These are phyloP conservation scores for Forbesichthys agassizii DNA, from an alignment of 2,113 vertebrate species.

Conservation along the genomic window DNA sequence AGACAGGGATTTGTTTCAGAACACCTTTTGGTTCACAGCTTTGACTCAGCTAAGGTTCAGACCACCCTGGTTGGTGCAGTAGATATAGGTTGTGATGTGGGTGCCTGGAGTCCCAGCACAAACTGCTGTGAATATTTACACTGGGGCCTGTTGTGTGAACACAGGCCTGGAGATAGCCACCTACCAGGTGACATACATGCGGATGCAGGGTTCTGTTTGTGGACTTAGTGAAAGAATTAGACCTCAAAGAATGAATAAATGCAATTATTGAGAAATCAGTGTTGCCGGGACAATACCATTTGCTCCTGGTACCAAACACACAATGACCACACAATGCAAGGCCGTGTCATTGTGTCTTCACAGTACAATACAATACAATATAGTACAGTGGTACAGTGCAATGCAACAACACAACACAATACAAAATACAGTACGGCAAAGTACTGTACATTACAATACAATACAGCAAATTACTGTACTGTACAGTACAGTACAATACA, in stretches of 20 bases:
- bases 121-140: slow-evolving; percentile 28
- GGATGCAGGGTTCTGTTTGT: slow-evolving; percentile 37
- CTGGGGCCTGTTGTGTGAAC: slow-evolving; percentile 44
- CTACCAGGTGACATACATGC: slow-evolving; percentile 52
- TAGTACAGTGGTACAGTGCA: too few species aligned
- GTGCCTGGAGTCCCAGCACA: slow-evolving; percentile 31
- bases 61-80: background rate
- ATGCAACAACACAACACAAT: background rate
- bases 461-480: too few species aligned
- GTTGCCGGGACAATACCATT: background rate
- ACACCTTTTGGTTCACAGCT: background rate
- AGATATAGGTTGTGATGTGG: slow-evolving; percentile 2
- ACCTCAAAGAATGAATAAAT: slow-evolving; percentile 13
- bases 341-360: background rate
- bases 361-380: too few species aligned
- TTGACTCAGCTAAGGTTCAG: background rate
- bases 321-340: background rate
- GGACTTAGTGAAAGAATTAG: slow-evolving; percentile 29
- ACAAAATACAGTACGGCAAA: too few species aligned
- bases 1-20: background rate
- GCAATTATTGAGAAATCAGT: background rate
- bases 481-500: too few species aligned
- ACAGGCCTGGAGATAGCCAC: slow-evolving; percentile 27
- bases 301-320: too few species aligned
- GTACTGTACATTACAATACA: too few species aligned